phyloP scores from a whole-genome alignment of 30 jellyfish, hydroid and myxozoan genomes.

The Pelagia noctiluca region DNA sequence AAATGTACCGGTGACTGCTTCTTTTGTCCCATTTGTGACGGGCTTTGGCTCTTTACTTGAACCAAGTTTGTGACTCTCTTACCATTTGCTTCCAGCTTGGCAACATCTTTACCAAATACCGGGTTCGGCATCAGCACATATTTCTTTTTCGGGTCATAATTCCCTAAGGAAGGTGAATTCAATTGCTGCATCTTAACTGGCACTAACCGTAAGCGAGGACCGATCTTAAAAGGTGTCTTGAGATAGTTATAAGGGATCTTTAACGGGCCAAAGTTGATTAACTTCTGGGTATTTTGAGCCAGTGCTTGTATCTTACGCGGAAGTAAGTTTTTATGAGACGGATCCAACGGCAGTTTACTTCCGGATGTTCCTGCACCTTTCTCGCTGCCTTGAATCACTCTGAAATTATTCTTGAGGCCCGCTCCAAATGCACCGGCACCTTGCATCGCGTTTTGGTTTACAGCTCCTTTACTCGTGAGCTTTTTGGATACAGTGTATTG shows the following conservation, averaged over 20 bases:
- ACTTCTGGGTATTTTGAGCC: background rate
- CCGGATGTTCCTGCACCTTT: background rate
- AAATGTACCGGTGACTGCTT: background rate
- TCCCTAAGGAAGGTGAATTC: too few species aligned
- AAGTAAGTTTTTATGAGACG: background rate
- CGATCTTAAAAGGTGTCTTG: conserved; percentile 46
- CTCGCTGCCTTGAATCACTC: background rate
- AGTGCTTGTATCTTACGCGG: background rate
- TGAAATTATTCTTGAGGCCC: background rate
- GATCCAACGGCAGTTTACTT: background rate
- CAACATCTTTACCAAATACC: too few species aligned
- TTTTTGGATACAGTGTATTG: background rate
- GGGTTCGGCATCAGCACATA: too few species aligned
- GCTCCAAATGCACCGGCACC: background rate
- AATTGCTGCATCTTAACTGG: too few species aligned
- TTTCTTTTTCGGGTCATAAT: too few species aligned
- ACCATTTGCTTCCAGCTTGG: too few species aligned
- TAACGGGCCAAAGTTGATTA: conserved; percentile 43
- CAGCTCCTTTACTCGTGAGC: background rate
- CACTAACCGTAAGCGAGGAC: conserved; percentile 56
- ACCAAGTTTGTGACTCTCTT: too few species aligned
- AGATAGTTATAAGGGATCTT: conserved; percentile 54
- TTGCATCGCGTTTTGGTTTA: background rate
- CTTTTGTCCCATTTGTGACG: background rate
- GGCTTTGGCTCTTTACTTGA: too few species aligned